Percentiles rank a stretch among this genome's conserved stretches.
phyloP scores from a whole-genome alignment of 2,797 vertebrate species.

The Sarcoramphus papa region DNA sequence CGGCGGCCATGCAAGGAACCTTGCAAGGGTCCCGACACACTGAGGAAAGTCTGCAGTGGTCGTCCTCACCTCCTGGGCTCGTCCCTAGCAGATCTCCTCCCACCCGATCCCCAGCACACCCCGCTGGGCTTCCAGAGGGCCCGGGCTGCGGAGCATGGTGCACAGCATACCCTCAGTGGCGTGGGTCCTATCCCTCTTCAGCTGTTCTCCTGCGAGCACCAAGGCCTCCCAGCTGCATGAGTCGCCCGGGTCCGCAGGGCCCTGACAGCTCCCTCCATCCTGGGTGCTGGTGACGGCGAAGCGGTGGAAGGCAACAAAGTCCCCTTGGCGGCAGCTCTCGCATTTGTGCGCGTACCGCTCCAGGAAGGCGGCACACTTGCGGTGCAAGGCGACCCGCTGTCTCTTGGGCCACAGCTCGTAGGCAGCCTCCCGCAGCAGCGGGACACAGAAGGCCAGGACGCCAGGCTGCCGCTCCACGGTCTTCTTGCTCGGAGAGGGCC shows the following conservation, averaged over 20 bases:
- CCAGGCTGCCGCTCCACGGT: neutral
- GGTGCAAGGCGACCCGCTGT: slow-evolving; percentile 34
- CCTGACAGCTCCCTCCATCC: neutral
- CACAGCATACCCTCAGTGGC: neutral
- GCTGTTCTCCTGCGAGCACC: neutral
- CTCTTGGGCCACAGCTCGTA: slow-evolving; percentile 63
- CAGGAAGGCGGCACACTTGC: slow-evolving; percentile 47
- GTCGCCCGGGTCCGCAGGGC: too few species aligned
- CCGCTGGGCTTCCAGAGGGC: neutral
- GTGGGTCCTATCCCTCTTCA: neutral
- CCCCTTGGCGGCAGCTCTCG: neutral
- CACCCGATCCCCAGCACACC: neutral
- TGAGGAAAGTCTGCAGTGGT: too few species aligned
- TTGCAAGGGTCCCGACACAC: neutral
- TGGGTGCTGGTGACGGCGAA: neutral
- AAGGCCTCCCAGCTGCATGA: neutral
- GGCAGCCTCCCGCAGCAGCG: slow-evolving; percentile 51
- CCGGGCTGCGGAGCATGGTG: neutral
- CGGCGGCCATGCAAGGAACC: neutral
- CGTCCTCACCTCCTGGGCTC: neutral
- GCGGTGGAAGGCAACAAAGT: slow-evolving; percentile 57
- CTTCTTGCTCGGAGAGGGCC: too few species aligned
- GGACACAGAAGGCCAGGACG: slow-evolving; percentile 35
- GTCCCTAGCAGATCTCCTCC: neutral
- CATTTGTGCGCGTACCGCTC: slow-evolving; percentile 36